These are phyloP conservation scores for Bombus breviceps DNA, from an alignment of 1,140 invertebrate species.

Conservation along the genomic window DNA sequence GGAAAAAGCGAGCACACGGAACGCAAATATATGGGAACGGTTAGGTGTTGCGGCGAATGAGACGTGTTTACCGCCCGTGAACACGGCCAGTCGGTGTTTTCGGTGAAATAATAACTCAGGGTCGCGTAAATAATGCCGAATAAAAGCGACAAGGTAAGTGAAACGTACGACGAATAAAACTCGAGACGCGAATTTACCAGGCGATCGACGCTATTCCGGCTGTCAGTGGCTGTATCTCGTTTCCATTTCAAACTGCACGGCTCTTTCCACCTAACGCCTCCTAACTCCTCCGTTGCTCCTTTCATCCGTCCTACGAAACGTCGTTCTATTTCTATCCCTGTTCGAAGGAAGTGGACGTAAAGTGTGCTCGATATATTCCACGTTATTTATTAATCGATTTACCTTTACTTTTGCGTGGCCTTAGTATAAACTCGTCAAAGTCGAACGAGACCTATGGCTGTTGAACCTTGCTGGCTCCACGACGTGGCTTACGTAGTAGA, in stretches of 20 bases:
- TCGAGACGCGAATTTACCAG: conserved; percentile 40
- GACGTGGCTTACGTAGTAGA: no score
- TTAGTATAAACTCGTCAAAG: not conserved
- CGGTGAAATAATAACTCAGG: conserved; percentile 36
- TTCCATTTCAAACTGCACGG: conserved; percentile 37
- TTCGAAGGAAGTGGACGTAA: conserved; percentile 8
- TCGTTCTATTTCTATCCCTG: conserved; percentile 31
- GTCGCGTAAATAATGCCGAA: conserved; percentile 47
- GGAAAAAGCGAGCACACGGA: not conserved
- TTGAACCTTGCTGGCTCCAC: no score
- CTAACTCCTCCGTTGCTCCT: conserved; percentile 1
- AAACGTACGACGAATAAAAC: conserved; percentile 45
- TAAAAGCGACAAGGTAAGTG: conserved; percentile 44
- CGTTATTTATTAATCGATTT: conserved; percentile 46
- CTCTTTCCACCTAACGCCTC: not conserved
- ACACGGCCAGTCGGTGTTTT: conserved; percentile 14
- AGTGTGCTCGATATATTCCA: not conserved
- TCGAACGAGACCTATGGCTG: not conserved
- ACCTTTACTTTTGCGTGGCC: not conserved
- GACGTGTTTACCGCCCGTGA: conserved; percentile 12
- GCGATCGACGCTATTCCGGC: conserved; percentile 42
- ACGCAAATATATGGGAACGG: conserved; percentile 15
- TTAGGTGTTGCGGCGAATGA: not conserved
- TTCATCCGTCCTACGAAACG: conserved; percentile 3
- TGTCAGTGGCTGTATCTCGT: conserved; percentile 45